Conservation (phyloP, 2,797 vertebrate species). For the Gallinago stenura region DNA sequence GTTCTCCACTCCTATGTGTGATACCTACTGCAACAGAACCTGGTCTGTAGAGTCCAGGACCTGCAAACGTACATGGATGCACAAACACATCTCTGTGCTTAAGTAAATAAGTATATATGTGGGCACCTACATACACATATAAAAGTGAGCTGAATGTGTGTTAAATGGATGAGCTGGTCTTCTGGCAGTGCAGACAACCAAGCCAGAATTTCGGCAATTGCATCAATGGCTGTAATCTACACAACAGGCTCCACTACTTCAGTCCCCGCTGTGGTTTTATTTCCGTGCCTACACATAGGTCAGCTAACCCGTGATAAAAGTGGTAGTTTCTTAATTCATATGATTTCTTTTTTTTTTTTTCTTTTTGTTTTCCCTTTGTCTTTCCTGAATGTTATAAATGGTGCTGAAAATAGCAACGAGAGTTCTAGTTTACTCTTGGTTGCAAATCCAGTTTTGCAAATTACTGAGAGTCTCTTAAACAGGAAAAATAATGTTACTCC, state of each 20-base stretch:
- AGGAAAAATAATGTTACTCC: not conserved
- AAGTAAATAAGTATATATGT: not conserved
- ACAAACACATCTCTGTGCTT: not conserved
- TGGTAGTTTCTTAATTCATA: not conserved
- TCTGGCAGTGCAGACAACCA: not conserved
- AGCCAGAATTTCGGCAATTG: accelerated
- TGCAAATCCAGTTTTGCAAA: not conserved
- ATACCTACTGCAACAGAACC: not conserved
- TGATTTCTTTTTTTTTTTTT: not conserved
- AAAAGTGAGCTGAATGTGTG: not conserved
- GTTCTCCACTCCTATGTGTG: not conserved
- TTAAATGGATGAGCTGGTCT: not conserved
- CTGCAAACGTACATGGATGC: not conserved
- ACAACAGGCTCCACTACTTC: not conserved
- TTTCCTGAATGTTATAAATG: not conserved
- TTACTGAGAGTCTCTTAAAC: not conserved
- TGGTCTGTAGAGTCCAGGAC: not conserved
- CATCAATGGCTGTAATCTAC: not conserved
- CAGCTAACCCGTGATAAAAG: not conserved
- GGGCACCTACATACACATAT: not conserved
- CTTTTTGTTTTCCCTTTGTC: not conserved
- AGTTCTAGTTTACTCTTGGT: not conserved
- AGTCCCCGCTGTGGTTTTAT: not conserved
- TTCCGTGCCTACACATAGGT: not conserved
- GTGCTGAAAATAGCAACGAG: not conserved